phyloP scores from a whole-genome alignment of 1,140 invertebrate genomes.

The Trichogramma pretiosum region DNA sequence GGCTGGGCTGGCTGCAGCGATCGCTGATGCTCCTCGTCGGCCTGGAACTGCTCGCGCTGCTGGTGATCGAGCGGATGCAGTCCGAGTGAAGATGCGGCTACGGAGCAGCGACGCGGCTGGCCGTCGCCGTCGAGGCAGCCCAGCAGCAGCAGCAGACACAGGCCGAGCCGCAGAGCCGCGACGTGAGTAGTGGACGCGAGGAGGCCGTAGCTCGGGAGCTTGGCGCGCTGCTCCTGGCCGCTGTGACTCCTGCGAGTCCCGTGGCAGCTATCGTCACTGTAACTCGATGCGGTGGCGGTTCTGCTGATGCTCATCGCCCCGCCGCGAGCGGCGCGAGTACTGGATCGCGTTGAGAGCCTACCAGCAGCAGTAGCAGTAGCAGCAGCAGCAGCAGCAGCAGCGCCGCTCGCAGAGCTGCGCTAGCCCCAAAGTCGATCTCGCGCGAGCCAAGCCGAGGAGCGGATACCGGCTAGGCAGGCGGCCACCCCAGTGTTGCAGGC shows the following conservation, averaged over 20 bases:
- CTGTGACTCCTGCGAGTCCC: background rate
- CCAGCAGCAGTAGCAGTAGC: background rate
- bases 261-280: background rate
- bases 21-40: constrained; percentile 12
- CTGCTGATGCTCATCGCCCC: background rate
- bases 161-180: too few species aligned
- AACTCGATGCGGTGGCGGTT: constrained; percentile 4
- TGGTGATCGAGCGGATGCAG: constrained; percentile 11
- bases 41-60: too few species aligned
- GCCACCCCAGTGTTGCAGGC: constrained; percentile 15
- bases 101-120: too few species aligned
- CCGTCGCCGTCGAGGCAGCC: too few species aligned
- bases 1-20: constrained; percentile 21
- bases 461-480: constrained; percentile 22
- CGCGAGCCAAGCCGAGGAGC: constrained; percentile 32
- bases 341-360: background rate
- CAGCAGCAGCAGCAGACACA: constrained; percentile 20
- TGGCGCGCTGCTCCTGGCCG: constrained; percentile 18
- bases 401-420: constrained; percentile 41
- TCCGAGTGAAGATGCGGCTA: constrained; percentile 23
- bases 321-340: background rate
- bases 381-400: constrained; percentile 33
- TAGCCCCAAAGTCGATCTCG: constrained; percentile 44
- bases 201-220: constrained; percentile 25
- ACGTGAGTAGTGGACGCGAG: constrained; percentile 13